These are phyloP conservation scores for Copidosoma floridanum DNA, from an alignment of 1,140 invertebrate species.

Conservation along the genomic window DNA sequence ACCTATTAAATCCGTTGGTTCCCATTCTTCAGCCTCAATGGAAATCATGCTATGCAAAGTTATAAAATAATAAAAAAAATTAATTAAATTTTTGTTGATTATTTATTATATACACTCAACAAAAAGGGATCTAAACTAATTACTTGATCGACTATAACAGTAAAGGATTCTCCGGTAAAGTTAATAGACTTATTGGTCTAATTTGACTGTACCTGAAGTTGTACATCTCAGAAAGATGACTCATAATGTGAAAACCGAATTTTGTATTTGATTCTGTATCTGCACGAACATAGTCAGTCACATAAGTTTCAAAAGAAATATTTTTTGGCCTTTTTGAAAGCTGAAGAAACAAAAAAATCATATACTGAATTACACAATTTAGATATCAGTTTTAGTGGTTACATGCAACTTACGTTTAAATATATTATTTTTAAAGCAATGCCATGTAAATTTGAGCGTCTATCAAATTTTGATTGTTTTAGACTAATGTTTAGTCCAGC, in stretches of 20 bases:
- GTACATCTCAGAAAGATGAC: conserved; percentile 12
- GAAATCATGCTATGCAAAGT: not conserved
- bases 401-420: not conserved
- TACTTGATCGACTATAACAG: no score
- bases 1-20: not conserved
- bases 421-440: not conserved
- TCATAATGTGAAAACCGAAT: conserved; percentile 9
- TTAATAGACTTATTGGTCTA: not conserved
- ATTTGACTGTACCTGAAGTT: conserved; percentile 17
- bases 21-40: conserved; percentile 16
- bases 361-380: not conserved
- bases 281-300: not conserved
- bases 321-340: not conserved
- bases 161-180: not conserved
- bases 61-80: not conserved
- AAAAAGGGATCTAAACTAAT: no score
- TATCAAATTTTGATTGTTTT: not conserved
- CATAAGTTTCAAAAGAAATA: not conserved
- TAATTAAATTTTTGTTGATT: no score
- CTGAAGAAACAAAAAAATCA: not conserved
- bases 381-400: not conserved
- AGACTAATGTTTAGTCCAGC: not conserved
- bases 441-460: not conserved
- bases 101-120: not conserved
- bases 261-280: not conserved